A percentile compares a stretch with the other conserved stretches of the same genome.
These are phyloP conservation scores for Enteromius paludinosus DNA, from an alignment of 2,797 vertebrate genomes.

Conservation along the genomic window DNA sequence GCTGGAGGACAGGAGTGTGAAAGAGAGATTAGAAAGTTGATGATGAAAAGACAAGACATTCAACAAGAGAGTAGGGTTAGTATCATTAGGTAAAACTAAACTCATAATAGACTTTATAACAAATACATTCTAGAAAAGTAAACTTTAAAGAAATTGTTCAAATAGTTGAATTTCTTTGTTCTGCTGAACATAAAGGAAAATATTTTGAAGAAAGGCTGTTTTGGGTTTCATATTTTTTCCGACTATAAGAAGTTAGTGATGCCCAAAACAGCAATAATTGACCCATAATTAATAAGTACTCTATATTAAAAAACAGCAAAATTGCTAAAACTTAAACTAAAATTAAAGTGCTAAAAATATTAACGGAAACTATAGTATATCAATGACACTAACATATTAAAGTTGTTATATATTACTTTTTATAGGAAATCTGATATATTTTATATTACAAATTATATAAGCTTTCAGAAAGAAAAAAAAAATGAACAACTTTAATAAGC, in stretches of 20 bases:
- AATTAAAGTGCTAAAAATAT: not conserved
- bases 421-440: not conserved
- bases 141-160: no score
- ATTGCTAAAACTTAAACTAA: not conserved
- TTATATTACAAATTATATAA: not conserved
- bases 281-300: not conserved
- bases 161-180: no score
- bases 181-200: no score
- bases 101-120: no score
- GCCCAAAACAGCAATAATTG: no score
- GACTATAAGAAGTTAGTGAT: no score
- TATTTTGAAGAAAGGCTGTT: no score
- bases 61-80: not conserved
- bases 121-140: not conserved
- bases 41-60: not conserved
- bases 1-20: conserved; percentile 53
- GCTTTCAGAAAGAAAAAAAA: no score
- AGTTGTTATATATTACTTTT: no score
- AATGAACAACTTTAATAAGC: no score
- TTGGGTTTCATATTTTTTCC: no score
- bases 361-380: not conserved
- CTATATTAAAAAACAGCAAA: not conserved
- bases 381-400: not conserved
- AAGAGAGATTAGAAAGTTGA: not conserved
- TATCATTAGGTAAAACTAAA: not conserved